Evolutionary conservation across 1,140 invertebrate genomes (phyloP).

Genomic region (Magallana angulata): DNA sequence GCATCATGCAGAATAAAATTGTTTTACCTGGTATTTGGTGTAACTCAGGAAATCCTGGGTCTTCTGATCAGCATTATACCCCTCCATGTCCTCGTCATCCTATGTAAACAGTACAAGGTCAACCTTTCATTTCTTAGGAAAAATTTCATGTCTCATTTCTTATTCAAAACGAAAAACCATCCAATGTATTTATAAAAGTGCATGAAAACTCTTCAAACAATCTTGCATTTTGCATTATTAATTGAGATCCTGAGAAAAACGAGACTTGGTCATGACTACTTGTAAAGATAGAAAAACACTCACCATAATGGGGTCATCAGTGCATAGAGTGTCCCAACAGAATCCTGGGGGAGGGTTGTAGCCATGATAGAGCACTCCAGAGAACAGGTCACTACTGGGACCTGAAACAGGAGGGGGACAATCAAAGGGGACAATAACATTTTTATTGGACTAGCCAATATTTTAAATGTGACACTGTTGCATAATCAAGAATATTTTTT

Average conservation of each 20-base stretch:
- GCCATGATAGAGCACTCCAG: slow-evolving; percentile 81
- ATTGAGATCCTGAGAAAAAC: no score
- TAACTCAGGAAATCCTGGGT: slow-evolving; percentile 48
- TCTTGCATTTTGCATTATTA: no score
- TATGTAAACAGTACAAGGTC: slow-evolving; percentile 25
- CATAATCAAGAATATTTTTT: no score
- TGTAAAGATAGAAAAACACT: neutral
- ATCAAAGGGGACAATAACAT: neutral
- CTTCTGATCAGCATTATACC: slow-evolving; percentile 80
- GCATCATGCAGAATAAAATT: no score
- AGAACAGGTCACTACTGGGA: slow-evolving; percentile 77
- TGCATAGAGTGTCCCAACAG: slow-evolving; percentile 91
- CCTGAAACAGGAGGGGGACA: neutral
- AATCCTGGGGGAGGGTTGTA: slow-evolving; percentile 91
- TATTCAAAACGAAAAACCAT: neutral
- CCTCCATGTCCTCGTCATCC: slow-evolving; percentile 80
- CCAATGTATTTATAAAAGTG: neutral
- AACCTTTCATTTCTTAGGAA: neutral
- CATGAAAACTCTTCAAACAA: no score
- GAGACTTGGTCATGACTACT: no score
- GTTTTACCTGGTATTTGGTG: slow-evolving; percentile 28
- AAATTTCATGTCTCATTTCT: neutral
- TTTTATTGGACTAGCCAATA: neutral
- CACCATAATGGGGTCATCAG: slow-evolving; percentile 86
- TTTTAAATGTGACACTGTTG: no score